A percentile compares a stretch with the other conserved stretches of the same genome.
Conservation (phyloP, 2,888 invertebrate genomes). For the Eupsilia transversa region DNA sequence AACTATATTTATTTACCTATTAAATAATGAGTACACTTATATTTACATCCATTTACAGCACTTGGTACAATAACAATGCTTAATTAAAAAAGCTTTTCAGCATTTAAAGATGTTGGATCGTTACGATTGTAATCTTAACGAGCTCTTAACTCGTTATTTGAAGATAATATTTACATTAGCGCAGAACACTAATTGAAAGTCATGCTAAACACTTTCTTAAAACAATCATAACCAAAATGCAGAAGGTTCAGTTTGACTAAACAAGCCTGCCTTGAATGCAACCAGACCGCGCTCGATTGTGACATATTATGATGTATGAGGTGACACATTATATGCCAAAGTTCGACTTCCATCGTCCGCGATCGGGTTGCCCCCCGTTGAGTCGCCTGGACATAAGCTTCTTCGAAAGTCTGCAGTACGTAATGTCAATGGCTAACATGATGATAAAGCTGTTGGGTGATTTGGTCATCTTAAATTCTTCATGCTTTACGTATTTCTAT, state of each 20-base stretch:
- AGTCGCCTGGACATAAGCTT: neutral
- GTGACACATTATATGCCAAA: constrained; percentile 11
- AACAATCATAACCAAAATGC: constrained; percentile 24
- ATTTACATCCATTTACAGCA: constrained; percentile 12
- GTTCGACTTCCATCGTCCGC: constrained; percentile 8
- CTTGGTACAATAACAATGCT: constrained; percentile 22
- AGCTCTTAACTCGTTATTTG: constrained; percentile 54
- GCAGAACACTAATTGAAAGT: constrained; percentile 64
- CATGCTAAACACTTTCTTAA: constrained; percentile 59
- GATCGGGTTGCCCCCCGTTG: neutral
- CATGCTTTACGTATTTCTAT: too few species aligned
- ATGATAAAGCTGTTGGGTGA: neutral
- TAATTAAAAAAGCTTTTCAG: constrained; percentile 38
- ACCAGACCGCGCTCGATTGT: neutral
- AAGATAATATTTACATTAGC: constrained; percentile 61
- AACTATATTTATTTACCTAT: neutral
- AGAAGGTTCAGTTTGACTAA: constrained; percentile 41
- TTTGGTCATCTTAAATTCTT: neutral
- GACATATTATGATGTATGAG: constrained; percentile 25
- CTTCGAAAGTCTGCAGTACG: neutral
- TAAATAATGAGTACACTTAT: neutral
- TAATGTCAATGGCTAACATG: neutral
- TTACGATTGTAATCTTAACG: constrained; percentile 59
- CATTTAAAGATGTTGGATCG: constrained; percentile 39
- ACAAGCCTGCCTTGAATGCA: neutral